A percentile compares a stretch with the other conserved stretches of the same genome.
Conservation (phyloP, 2,888 invertebrate genomes). For the Gymnocheta viridis region DNA sequence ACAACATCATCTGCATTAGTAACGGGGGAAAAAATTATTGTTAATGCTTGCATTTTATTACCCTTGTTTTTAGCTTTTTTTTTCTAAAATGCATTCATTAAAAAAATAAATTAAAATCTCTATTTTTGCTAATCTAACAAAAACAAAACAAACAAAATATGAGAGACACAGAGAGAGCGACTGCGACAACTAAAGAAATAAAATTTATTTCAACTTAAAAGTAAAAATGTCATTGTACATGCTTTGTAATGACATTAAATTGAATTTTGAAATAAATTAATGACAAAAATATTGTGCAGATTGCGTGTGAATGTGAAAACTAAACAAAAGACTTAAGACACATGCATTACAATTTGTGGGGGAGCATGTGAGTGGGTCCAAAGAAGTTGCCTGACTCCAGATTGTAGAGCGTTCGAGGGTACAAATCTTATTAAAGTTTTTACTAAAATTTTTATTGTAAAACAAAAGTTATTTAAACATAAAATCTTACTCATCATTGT, state of each 20-base stretch:
- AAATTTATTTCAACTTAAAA: conserved; percentile 26
- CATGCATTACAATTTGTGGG: conserved; percentile 11
- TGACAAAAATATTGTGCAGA: conserved; percentile 35
- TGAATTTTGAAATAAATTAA: conserved; percentile 60
- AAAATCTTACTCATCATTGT: too few species aligned
- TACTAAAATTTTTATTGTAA: not conserved
- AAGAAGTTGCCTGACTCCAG: not conserved
- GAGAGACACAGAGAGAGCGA: not conserved
- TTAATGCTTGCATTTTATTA: conserved; percentile 65
- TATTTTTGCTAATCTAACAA: conserved; percentile 42
- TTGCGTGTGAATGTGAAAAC: conserved; percentile 34
- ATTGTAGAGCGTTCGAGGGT: not conserved
- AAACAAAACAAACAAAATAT: not conserved
- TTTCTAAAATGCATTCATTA: conserved; percentile 27
- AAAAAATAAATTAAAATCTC: conserved; percentile 16
- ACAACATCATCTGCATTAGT: conserved; percentile 31
- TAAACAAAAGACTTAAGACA: conserved; percentile 64
- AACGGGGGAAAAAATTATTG: conserved; percentile 5
- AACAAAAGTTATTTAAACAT: not conserved
- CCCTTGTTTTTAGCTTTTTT: conserved; percentile 52
- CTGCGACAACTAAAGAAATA: not conserved
- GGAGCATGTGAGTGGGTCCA: not conserved
- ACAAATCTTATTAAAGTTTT: not conserved
- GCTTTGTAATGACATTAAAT: conserved; percentile 61
- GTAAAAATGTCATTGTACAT: conserved; percentile 28